Conservation (phyloP, 1,140 invertebrate species). For the Aphaenogaster floridana region DNA sequence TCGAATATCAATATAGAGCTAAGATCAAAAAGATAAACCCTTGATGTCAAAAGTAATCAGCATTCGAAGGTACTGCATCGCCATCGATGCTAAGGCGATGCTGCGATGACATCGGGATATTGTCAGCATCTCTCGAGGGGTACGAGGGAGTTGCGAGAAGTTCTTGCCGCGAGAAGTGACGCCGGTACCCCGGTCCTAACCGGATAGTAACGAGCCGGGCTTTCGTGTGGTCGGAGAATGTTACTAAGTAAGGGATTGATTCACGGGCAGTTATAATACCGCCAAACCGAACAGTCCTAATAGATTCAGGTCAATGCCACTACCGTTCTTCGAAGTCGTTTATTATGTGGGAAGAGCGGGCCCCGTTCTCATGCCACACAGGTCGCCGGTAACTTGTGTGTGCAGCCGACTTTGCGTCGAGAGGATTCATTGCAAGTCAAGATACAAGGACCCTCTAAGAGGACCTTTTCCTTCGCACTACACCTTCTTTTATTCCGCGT, state of each 20-base stretch:
- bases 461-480: not conserved
- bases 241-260: slow-evolving; percentile 78
- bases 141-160: slow-evolving; percentile 20
- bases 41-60: not conserved
- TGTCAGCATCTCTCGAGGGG: not conserved
- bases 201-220: slow-evolving; percentile 65
- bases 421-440: slow-evolving; percentile 60
- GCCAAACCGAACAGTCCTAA: slow-evolving; percentile 77
- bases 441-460: slow-evolving; percentile 49
- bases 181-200: slow-evolving; percentile 42
- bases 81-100: not conserved
- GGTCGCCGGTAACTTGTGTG: slow-evolving; percentile 71
- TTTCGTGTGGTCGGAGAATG: slow-evolving; percentile 75
- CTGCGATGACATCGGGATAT: slow-evolving; percentile 15
- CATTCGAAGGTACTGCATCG: not conserved
- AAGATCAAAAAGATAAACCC: not conserved
- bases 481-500: slow-evolving; percentile 25
- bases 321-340: slow-evolving; percentile 77
- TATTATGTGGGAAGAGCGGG: slow-evolving; percentile 76
- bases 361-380: slow-evolving; percentile 76
- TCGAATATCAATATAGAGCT: not conserved
- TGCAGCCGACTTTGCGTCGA: slow-evolving; percentile 42
- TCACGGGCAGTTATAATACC: slow-evolving; percentile 79
- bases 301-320: slow-evolving; percentile 80
- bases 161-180: slow-evolving; percentile 45